A percentile compares a stretch with the other conserved stretches of the same genome.
These are phyloP conservation scores for Tetranychus piercei DNA, from an alignment of 2,888 invertebrate species.

Conservation along the genomic window DNA sequence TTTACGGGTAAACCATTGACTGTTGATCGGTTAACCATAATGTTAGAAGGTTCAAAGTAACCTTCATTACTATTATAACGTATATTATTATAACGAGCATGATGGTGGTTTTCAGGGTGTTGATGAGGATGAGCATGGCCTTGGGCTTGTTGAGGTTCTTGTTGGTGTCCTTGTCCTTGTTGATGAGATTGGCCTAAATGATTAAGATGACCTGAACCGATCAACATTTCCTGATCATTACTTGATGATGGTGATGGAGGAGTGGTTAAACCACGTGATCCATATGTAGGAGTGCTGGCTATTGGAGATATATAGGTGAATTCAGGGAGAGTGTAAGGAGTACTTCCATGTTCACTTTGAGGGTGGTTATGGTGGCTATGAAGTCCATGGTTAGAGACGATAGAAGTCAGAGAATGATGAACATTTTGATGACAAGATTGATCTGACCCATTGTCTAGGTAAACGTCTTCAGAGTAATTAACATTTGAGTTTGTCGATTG, in stretches of 20 bases:
- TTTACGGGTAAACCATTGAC: background rate
- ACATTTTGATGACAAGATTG: too few species aligned
- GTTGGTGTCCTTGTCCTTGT: background rate
- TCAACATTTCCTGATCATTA: background rate
- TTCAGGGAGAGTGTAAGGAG: conserved; percentile 3
- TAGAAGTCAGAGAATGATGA: too few species aligned
- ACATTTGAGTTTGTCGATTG: background rate
- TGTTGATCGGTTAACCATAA: background rate
- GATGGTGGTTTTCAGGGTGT: background rate
- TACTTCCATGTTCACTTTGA: background rate
- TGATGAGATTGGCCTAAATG: conserved; percentile 3
- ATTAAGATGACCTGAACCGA: background rate
- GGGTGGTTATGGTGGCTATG: background rate
- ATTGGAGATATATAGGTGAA: conserved; percentile 3
- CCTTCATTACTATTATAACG: background rate
- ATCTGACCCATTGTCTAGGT: background rate
- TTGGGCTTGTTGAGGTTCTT: background rate
- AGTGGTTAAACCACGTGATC: conserved; percentile 5
- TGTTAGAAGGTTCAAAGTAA: background rate
- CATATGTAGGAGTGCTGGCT: background rate
- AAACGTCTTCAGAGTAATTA: background rate
- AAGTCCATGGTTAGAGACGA: too few species aligned
- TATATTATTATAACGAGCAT: background rate
- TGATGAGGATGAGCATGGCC: background rate
- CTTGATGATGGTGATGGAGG: conserved; percentile 7